phyloP scores from a whole-genome alignment of 2,113 vertebrate genomes.

The Anoplopoma fimbria region DNA sequence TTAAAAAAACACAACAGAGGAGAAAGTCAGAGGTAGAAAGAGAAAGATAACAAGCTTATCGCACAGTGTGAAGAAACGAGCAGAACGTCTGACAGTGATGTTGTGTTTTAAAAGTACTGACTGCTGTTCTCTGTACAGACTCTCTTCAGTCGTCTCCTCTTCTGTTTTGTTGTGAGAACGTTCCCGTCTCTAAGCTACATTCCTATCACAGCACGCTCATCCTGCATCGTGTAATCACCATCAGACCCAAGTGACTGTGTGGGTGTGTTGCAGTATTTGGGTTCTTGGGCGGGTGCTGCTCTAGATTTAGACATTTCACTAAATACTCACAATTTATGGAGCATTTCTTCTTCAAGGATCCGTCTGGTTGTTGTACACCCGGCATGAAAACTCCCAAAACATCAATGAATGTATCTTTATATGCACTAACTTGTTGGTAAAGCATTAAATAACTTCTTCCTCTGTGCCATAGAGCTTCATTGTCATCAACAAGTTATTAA shows the following conservation, averaged over 20 bases:
- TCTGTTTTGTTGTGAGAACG: slow-evolving; percentile 28
- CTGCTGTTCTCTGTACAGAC: neutral
- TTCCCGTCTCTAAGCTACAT: slow-evolving; percentile 37
- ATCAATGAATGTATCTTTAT: neutral
- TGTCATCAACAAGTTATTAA: neutral
- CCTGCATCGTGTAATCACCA: slow-evolving; percentile 46
- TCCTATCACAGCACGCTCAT: slow-evolving; percentile 30
- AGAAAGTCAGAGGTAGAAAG: neutral
- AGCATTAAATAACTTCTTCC: neutral
- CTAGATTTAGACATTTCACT: slow-evolving; percentile 43
- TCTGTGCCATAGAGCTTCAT: neutral
- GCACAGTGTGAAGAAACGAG: neutral
- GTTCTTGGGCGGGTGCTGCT: slow-evolving; percentile 23
- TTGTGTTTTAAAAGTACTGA: neutral
- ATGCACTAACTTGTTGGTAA: too few species aligned
- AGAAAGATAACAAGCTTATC: neutral
- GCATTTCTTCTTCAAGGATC: neutral
- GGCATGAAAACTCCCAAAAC: neutral
- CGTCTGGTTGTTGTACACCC: neutral
- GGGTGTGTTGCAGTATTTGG: slow-evolving; percentile 38
- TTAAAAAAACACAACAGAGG: neutral
- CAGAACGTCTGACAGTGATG: neutral
- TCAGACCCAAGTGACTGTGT: slow-evolving; percentile 27
- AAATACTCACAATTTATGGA: too few species aligned
- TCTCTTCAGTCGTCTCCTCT: neutral